phyloP scores from a whole-genome alignment of 2,888 invertebrate species.

The Ecdyonurus torrentis region DNA sequence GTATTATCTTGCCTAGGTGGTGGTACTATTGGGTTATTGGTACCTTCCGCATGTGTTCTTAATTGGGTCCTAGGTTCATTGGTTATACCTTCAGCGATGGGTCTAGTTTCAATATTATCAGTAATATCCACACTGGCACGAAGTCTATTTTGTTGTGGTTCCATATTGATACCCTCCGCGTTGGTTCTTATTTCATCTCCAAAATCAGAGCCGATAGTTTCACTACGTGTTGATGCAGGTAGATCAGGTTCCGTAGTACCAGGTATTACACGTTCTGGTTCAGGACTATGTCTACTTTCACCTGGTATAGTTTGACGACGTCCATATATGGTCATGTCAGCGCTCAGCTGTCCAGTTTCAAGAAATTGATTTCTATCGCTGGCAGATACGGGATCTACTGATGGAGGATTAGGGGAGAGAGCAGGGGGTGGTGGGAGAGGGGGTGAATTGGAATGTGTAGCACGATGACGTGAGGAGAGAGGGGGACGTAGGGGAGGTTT shows the following conservation, averaged over 20 bases:
- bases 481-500: not conserved
- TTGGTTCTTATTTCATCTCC: conserved; percentile 10
- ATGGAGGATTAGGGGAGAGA: not conserved
- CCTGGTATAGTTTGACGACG: conserved; percentile 26
- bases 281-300: conserved; percentile 22
- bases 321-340: conserved; percentile 26
- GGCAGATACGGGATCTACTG: conserved; percentile 23
- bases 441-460: not conserved
- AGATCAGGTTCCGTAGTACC: conserved; percentile 14
- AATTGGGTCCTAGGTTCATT: not conserved
- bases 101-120: not conserved
- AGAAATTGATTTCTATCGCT: conserved; percentile 56
- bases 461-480: not conserved
- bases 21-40: not conserved
- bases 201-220: conserved; percentile 19
- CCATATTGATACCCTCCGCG: not conserved
- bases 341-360: conserved; percentile 53
- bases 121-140: not conserved
- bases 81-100: not conserved
- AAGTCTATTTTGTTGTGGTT: not conserved
- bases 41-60: not conserved
- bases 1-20: no score
- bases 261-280: conserved; percentile 18
- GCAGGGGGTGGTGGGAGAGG: not conserved
- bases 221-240: conserved; percentile 16